Evolutionary conservation across 2,113 vertebrate species (phyloP).

Genomic region (Pachyramphus minor): DNA sequence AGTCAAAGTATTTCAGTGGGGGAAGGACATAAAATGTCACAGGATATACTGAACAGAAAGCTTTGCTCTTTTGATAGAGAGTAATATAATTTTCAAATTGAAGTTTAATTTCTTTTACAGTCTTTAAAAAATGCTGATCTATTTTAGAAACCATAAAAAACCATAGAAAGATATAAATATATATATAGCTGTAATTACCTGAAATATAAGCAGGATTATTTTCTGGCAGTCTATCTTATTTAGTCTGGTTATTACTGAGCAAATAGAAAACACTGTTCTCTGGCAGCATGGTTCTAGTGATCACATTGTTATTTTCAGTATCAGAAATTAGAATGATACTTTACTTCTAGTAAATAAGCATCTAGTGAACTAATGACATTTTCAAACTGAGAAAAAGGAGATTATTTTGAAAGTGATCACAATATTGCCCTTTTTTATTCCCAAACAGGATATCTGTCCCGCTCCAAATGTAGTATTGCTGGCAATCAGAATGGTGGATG

Average conservation of each 20-base stretch:
- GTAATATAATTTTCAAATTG: not conserved
- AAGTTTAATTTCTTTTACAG: not conserved
- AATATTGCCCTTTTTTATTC: not conserved
- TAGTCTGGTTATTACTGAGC: not conserved
- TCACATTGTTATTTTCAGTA: not conserved
- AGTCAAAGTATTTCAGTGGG: constrained; percentile 25
- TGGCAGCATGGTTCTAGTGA: not conserved
- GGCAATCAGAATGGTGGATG: not conserved
- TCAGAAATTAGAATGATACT: not conserved
- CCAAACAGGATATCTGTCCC: not conserved
- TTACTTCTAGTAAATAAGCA: not conserved
- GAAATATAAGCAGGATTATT: not conserved
- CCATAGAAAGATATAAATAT: not conserved
- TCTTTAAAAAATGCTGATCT: not conserved
- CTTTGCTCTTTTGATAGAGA: not conserved
- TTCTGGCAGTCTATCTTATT: not conserved
- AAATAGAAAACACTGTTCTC: not conserved
- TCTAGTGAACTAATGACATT: not conserved
- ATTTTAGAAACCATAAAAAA: not conserved
- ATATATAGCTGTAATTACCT: not conserved
- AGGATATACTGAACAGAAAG: not conserved
- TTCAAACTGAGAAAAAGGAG: not conserved
- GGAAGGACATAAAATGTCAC: constrained; percentile 20
- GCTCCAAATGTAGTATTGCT: not conserved
- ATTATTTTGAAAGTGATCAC: not conserved